Conservation (phyloP, 2,797 vertebrate species). For the Oryzias sinensis region DNA sequence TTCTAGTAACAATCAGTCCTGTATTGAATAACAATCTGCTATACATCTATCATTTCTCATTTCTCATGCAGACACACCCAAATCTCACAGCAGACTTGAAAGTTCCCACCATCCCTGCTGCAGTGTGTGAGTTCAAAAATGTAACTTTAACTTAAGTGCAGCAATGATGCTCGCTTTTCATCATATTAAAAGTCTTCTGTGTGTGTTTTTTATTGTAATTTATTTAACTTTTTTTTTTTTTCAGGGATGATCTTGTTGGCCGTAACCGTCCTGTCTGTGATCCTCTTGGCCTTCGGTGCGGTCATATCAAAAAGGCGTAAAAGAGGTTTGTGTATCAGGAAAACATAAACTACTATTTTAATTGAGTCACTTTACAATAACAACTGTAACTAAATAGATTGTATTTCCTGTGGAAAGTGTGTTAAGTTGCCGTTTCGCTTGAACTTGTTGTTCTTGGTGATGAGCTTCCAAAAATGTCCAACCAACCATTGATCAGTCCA, state of each 20-base stretch:
- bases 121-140: neutral
- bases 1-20: too few species aligned
- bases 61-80: neutral
- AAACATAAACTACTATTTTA: too few species aligned
- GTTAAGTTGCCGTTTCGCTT: too few species aligned
- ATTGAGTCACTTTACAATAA: too few species aligned
- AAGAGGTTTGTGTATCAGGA: constrained; percentile 27
- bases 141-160: neutral
- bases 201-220: neutral
- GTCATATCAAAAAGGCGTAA: constrained; percentile 17
- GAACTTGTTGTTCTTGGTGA: too few species aligned
- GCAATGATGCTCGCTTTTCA: neutral
- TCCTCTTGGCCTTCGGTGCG: neutral
- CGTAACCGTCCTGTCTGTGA: neutral
- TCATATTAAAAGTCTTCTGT: neutral
- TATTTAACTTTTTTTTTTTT: neutral
- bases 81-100: neutral
- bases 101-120: neutral
- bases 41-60: too few species aligned
- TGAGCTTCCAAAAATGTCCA: too few species aligned
- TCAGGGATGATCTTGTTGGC: constrained; percentile 24
- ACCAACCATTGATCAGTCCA: too few species aligned
- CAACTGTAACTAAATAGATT: too few species aligned
- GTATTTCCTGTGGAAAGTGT: too few species aligned
- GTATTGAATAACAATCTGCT: too few species aligned